Evolutionary conservation across 2,888 invertebrate species (phyloP).

Genomic region (Rhorus exstirpatorius): DNA sequence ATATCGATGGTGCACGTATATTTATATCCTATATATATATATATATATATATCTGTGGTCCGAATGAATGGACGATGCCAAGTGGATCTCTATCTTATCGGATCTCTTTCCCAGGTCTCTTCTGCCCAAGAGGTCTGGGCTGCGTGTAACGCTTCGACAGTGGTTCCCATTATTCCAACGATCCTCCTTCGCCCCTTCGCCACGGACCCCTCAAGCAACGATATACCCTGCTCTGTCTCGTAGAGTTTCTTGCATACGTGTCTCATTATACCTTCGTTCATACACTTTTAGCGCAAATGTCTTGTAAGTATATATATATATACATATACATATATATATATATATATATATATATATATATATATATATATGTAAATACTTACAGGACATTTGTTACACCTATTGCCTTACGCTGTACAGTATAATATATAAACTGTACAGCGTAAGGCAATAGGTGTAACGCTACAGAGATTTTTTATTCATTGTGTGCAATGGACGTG

Average conservation of each 20-base stretch:
- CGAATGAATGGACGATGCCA: conserved; percentile 80
- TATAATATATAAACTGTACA: too few species aligned
- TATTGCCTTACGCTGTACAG: conserved; percentile 45
- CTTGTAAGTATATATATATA: conserved; percentile 1
- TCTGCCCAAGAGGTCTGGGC: conserved; percentile 65
- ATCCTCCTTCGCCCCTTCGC: conserved; percentile 29
- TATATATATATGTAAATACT: too few species aligned
- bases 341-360: too few species aligned
- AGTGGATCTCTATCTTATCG: conserved; percentile 80
- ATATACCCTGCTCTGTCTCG: conserved; percentile 1
- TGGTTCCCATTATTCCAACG: conserved; percentile 78
- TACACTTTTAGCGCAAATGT: conserved; percentile 48
- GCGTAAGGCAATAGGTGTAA: not conserved
- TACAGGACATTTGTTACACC: too few species aligned
- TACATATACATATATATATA: too few species aligned
- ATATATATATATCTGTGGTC: conserved; percentile 56
- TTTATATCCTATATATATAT: conserved; percentile 17
- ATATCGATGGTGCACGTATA: not conserved
- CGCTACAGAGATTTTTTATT: not conserved
- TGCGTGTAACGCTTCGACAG: conserved; percentile 79
- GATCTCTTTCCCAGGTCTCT: conserved; percentile 76
- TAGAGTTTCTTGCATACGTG: conserved; percentile 45
- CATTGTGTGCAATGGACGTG: not conserved
- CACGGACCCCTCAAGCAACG: conserved; percentile 49
- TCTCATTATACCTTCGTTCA: conserved; percentile 60